phyloP scores from a whole-genome alignment of 2,888 invertebrate genomes.

The Drosophila anceps region DNA sequence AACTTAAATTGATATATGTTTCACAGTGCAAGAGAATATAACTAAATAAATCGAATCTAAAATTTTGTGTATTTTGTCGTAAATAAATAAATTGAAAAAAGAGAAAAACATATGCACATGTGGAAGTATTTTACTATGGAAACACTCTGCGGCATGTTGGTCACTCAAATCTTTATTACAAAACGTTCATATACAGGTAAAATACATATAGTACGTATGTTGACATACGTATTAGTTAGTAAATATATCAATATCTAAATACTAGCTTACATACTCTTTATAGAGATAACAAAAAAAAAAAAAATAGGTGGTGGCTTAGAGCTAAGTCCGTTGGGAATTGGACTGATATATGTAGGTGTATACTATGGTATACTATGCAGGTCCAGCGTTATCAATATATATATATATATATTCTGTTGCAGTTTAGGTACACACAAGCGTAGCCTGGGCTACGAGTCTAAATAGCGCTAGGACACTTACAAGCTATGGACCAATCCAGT shows the following conservation, averaged over 20 bases:
- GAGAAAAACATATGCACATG: not conserved
- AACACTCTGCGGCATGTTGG: constrained; percentile 8
- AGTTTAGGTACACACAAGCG: constrained; percentile 22
- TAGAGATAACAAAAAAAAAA: constrained; percentile 46
- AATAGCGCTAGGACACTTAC: constrained; percentile 40
- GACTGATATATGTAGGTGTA: constrained; percentile 12
- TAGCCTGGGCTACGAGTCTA: constrained; percentile 29
- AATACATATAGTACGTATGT: constrained; percentile 16
- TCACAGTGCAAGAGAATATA: constrained; percentile 46
- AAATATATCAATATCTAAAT: constrained; percentile 33
- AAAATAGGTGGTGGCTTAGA: constrained; percentile 11
- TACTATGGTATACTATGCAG: constrained; percentile 17
- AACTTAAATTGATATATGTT: constrained; percentile 56
- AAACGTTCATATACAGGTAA: constrained; percentile 27
- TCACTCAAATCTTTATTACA: constrained; percentile 57
- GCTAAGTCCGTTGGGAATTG: constrained; percentile 25
- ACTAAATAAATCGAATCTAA: constrained; percentile 68
- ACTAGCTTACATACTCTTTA: constrained; percentile 41
- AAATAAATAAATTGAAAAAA: constrained; percentile 71
- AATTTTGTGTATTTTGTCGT: constrained; percentile 78
- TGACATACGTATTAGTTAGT: constrained; percentile 13
- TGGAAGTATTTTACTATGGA: not conserved
- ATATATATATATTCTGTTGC: constrained; percentile 18
- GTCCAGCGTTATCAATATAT: constrained; percentile 20
- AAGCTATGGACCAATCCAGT: constrained; percentile 64